Base-by-base conservation (phyloP, 1,140 invertebrate species). In the Battus philenor region DNA sequence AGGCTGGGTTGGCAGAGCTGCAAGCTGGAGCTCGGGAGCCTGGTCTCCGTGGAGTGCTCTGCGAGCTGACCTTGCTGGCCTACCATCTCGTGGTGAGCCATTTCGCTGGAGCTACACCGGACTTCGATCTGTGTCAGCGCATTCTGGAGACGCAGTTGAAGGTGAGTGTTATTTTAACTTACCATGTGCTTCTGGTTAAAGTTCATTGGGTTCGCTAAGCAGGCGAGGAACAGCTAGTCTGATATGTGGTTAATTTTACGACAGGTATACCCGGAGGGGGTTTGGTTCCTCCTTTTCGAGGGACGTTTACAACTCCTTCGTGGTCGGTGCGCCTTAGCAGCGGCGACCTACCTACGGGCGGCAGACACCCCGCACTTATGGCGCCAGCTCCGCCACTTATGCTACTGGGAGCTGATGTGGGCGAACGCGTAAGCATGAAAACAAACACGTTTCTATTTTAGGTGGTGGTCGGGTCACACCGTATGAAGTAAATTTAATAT, bases 371-470 rank as follows among this genome's bases (percentile, higher is more conserved):
- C 98, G 69, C 80, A 91, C 49, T 86, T 94, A 4, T 99, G 97
- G 95, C 90, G 92, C 2, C 97, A 98, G 69, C 97, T 98, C 76
- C 96, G 98, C 83, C 96, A 98, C 76, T 73, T 98, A 0, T 97
- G 96, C 73, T 98, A 92, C 76, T 99, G 97, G 97, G 97, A 99
- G 81, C 86, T 98, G 12, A 91, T 97, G 87, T 98, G 96, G 96
- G 90, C 94, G 4, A 90, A 96, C 67, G 90, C 91, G 92, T 93
- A n/a, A 27, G 24, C n/a, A n/a, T n/a, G n/a, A n/a, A n/a, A n/a
- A n/a, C n/a, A n/a, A n/a, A n/a, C n/a, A n/a, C n/a, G n/a, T n/a
- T n/a, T n/a, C n/a, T n/a, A n/a, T n/a, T n/a, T n/a, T n/a, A n/a
- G n/a, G n/a, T n/a, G n/a, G n/a, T n/a, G n/a, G n/a, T n/a, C n/a